Evolutionary conservation across 2,888 invertebrate species (phyloP), one percentile per base, ranked within the genome.

Genomic region (Eucera pruinosa): DNA sequence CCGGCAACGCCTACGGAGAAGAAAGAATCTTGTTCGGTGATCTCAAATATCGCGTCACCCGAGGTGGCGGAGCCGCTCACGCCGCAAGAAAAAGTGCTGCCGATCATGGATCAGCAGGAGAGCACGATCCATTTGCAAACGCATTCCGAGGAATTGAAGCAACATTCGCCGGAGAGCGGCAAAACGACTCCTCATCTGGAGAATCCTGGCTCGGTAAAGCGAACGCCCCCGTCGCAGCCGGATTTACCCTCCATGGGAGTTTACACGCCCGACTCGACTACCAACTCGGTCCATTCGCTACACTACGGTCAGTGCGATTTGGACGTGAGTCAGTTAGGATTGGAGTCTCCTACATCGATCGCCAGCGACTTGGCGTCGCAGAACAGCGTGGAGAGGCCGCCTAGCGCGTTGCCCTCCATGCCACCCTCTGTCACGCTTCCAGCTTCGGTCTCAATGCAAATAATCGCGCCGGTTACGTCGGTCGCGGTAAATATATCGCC

Each of bases 331-430:
- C 97, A 97, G 89, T 92, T 97, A 71, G 97, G 97, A 0, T 93
- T 98, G 80, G 98, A 98, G 90, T 97, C 98, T 0, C 97, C 98
- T 0, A 96, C 97, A 0, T 97, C 97, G 47, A 97, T 98, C 83
- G 96, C 97, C 0, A 97, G 96, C 55, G 97, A 98, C 91, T 94
- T 97, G 92, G 96, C 96, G 9, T 95, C 95, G 0, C 97, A 97
- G 84, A 95, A 94, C 88, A 94, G 95, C 0, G 94, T 95, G 0
- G 95, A 96, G 83, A 92, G 94, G n/a, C 94, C 95, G 4, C 94
- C 94, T 0, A 95, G 94, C 57, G 94, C 94, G 0, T 90, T 94
- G 20, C 93, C 94, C 0, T 93, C 93, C 45, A 92, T 85, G 89
- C 91, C 85, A 64, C 85, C 85, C 47, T 77, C 86, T 2, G 88